These are phyloP conservation scores for Agrilus planipennis DNA, from an alignment of 1,140 invertebrate species.

Conservation along the genomic window DNA sequence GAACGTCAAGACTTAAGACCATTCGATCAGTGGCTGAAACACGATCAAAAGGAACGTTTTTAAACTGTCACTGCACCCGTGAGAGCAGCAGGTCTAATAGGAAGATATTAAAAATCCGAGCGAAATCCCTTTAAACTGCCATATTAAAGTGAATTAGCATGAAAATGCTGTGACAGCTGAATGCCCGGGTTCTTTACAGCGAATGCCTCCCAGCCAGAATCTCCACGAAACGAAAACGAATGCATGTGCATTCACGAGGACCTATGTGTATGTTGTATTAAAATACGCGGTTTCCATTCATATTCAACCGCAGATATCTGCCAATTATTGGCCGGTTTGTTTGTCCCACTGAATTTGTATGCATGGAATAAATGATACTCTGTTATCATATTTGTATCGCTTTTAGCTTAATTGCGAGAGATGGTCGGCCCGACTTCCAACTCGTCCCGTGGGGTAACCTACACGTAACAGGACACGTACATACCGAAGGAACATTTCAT, in stretches of 20 bases:
- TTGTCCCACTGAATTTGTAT: constrained; percentile 30
- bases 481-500: too few species aligned
- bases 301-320: constrained; percentile 19
- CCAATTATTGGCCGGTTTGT: constrained; percentile 29
- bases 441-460: too few species aligned
- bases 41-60: constrained; percentile 27
- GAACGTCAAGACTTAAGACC: too few species aligned
- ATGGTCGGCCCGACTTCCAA: too few species aligned
- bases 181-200: constrained; percentile 21
- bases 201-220: constrained; percentile 12
- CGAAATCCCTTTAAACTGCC: constrained; percentile 26
- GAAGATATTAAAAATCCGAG: constrained; percentile 31
- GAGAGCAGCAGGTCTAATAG: constrained; percentile 20
- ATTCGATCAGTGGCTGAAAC: too few species aligned
- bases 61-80: constrained; percentile 23
- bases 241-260: constrained; percentile 4
- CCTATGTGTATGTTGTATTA: constrained; percentile 10
- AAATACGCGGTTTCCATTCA: constrained; percentile 25
- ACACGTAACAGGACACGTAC: too few species aligned
- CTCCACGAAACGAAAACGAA: constrained; percentile 12
- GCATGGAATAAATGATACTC: constrained; percentile 31
- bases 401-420: constrained; percentile 8
- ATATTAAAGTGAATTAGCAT: constrained; percentile 30
- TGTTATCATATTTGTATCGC: constrained; percentile 19
- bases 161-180: constrained; percentile 32